Evolutionary conservation across 2,888 invertebrate genomes (phyloP).

Genomic region (Apoda limacodes): DNA sequence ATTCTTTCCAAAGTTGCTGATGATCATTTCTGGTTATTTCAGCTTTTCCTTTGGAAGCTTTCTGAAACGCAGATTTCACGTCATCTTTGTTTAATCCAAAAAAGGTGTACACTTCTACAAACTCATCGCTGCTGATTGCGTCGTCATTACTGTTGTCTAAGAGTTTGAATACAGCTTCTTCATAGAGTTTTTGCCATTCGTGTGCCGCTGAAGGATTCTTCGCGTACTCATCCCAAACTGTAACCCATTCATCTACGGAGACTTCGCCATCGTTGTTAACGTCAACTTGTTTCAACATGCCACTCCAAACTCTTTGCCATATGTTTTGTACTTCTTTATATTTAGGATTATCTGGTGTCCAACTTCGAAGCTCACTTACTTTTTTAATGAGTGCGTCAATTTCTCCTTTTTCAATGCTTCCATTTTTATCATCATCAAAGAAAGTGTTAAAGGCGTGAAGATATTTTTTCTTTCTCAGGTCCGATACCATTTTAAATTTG

Average conservation of each 20-base stretch:
- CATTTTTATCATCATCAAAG: conserved; percentile 85
- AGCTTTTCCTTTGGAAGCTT: conserved; percentile 6
- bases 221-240: conserved; percentile 82
- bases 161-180: conserved; percentile 84
- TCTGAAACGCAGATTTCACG: conserved; percentile 1
- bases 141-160: conserved; percentile 85
- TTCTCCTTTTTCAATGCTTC: conserved; percentile 83
- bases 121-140: conserved; percentile 81
- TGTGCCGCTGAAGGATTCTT: conserved; percentile 76
- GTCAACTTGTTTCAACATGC: conserved; percentile 78
- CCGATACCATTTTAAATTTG: conserved; percentile 66
- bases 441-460: conserved; percentile 82
- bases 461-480: conserved; percentile 82
- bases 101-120: conserved; percentile 69
- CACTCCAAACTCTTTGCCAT: conserved; percentile 83
- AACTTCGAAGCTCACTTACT: conserved; percentile 2
- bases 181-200: conserved; percentile 82
- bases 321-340: conserved; percentile 74
- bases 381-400: conserved; percentile 55
- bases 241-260: conserved; percentile 83
- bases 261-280: conserved; percentile 83
- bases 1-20: conserved; percentile 79
- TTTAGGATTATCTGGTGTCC: conserved; percentile 56
- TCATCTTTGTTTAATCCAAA: conserved; percentile 9
- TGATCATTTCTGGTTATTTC: conserved; percentile 77